Evolutionary conservation across 23 tunicate genomes (phyloP), one percentile per base, ranked within the genome.

Genomic region (Halocynthia roretzi): DNA sequence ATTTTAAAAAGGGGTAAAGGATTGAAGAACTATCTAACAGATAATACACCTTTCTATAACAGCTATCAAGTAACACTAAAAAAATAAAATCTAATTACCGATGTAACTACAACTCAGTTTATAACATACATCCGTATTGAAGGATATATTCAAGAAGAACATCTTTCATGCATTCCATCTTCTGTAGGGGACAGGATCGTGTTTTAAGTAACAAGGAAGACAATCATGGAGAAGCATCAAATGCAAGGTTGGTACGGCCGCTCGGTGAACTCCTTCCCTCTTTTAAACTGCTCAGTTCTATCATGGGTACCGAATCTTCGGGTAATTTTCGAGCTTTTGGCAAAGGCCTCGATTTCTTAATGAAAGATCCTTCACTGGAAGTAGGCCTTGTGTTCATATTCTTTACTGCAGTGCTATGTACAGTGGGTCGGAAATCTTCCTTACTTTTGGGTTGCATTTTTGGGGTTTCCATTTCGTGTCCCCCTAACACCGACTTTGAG

Each of bases 301-400:
- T 61, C 95, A 88, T 82, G 7, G 87, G 95, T 22, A 88, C 83
- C 8, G 68, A 75, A n/a, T 84, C 96, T 21, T 84, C 87, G 10
- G 10, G 20, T 12, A 67, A 71, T 31, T 77, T 54, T 71, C 77
- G 78, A 55, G 84, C 85, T 22, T 62, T 56, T 53, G 77, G 78
- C 61, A 81, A 69, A 12, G 79, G 69, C 10, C 82, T 80, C 6
- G 78, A 58, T 19, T 70, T 74, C 48, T 71, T 56, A 7, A 77
- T 23, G 10, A 52, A 49, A 6, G 81, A 60, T 10, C 83, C 70
- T 40, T 53, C 44, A 11, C 52, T 61, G 40, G 15, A 40, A 20
- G 63, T 48, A 6, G 76, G n/a, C 58, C 68, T 8, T 23, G 82
- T 54, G 51, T 80, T 68, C 72, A 74, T 70, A 52, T 68, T 62